Base-by-base conservation (phyloP, 2,797 vertebrate genomes). In the Acestrorhynchus altus region DNA sequence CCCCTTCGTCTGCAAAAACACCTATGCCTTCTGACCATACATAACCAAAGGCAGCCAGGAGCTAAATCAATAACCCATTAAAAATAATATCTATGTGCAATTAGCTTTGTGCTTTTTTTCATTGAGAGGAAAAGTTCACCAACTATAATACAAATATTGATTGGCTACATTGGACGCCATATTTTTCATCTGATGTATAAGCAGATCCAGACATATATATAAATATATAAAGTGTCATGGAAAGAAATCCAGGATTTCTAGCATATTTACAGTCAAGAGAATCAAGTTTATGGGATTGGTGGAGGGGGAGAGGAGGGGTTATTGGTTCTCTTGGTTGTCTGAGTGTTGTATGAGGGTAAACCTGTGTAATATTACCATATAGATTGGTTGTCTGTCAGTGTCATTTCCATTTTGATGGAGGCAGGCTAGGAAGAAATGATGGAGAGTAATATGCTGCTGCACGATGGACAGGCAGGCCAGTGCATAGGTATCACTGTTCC, bases 321-420 rank as follows among this genome's bases (percentile, higher is more conserved):
- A 54, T 72, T 74, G 68, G 57, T 66, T 56, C 39, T 26, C 80
- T 77, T 78, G 83, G 76, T 84, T 81, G 64, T 72, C 75, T 12
- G 60, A 83, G 76, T 70, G 77, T 72, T 78, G 57, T 78, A 67
- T 66, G 56, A 65, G 31, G 54, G 73, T 85, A 83, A 81, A 90
- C 85, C 85, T 84, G 82, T 90, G 83, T 82, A 84, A 77, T 74
- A 92, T 94, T 93, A 91, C 86, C 92, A 93, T 94, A 92, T 92
- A 94, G 89, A 94, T 92, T 89, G 90, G 60, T 67, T 81, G 64
- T 77, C 66, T 81, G 78, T 86, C 84, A 89, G 86, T 90, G 83
- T 91, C 89, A 90, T 92, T 93, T 94, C 88, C 87, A 91, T 92
- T 92, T 86, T 89, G 88, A 90, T 90, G 83, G 83, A 84, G 77